Percentiles rank a stretch among this genome's conserved stretches.
These are phyloP conservation scores for Syngnathus floridae DNA, from an alignment of 2,113 vertebrate species.

Conservation along the genomic window DNA sequence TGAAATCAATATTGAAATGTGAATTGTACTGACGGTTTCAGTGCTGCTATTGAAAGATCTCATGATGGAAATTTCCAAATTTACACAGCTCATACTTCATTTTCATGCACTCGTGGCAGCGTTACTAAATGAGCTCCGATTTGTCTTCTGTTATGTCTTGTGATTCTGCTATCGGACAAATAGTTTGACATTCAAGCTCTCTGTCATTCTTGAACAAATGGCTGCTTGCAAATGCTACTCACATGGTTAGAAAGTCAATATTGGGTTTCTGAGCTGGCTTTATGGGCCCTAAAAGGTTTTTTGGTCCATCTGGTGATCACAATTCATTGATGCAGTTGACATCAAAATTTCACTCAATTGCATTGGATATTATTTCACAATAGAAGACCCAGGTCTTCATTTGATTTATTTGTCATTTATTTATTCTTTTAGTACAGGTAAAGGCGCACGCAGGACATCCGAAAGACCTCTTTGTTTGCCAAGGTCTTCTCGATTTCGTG, in stretches of 20 bases:
- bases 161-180: background rate
- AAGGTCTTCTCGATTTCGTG: conserved; percentile 18
- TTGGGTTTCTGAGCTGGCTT: background rate
- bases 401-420: too few relatives aligned
- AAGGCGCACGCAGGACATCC: too few relatives aligned
- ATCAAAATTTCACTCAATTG: too few relatives aligned
- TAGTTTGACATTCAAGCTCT: background rate
- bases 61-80: background rate
- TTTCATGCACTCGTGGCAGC: background rate
- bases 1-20: background rate
- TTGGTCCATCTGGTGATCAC: background rate
- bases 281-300: background rate
- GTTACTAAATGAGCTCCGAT: background rate
- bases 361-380: too few relatives aligned
- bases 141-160: background rate
- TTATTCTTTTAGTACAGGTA: too few relatives aligned
- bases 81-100: background rate
- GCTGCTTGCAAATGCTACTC: background rate
- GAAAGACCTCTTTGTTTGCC: too few relatives aligned
- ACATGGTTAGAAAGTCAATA: background rate
- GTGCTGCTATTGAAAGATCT: background rate
- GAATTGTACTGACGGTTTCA: background rate
- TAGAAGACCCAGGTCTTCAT: too few relatives aligned
- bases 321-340: too few relatives aligned
- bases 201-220: background rate